Conservation (phyloP, 2,113 vertebrate species). For the Promerops cafer region DNA sequence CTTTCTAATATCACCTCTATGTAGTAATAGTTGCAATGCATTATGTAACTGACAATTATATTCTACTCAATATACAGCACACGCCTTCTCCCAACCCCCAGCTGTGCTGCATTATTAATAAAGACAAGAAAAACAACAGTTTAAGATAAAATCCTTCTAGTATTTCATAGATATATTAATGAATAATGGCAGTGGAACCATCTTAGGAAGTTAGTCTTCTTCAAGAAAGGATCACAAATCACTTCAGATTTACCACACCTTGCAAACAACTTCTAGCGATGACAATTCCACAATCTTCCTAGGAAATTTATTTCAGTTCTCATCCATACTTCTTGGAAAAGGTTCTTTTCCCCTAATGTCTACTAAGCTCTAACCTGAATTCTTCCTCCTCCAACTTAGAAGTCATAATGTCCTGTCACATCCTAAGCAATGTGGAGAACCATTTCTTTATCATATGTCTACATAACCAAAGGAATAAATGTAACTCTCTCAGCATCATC, state of each 20-base stretch:
- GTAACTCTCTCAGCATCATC: not conserved
- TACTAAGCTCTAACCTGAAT: not conserved
- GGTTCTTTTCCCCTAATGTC: not conserved
- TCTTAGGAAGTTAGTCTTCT: not conserved
- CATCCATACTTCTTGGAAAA: not conserved
- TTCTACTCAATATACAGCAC: not conserved
- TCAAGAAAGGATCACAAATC: not conserved
- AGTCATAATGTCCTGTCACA: not conserved
- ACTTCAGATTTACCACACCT: not conserved
- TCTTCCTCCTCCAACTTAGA: not conserved
- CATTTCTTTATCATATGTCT: not conserved
- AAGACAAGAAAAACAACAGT: not conserved
- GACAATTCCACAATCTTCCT: not conserved
- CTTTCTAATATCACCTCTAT: not conserved
- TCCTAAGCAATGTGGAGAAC: not conserved
- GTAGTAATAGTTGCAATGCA: not conserved
- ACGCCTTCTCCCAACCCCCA: not conserved
- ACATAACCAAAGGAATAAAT: not conserved
- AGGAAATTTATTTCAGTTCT: not conserved
- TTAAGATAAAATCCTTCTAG: not conserved
- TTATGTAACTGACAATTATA: not conserved
- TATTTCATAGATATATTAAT: not conserved
- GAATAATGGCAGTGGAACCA: not conserved
- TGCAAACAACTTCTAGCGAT: not conserved
- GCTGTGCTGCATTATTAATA: not conserved